A percentile compares a stretch with the other conserved stretches of the same genome.
Evolutionary conservation across 2,888 invertebrate genomes (phyloP).

Genomic region (Calliopum simillimum): DNA sequence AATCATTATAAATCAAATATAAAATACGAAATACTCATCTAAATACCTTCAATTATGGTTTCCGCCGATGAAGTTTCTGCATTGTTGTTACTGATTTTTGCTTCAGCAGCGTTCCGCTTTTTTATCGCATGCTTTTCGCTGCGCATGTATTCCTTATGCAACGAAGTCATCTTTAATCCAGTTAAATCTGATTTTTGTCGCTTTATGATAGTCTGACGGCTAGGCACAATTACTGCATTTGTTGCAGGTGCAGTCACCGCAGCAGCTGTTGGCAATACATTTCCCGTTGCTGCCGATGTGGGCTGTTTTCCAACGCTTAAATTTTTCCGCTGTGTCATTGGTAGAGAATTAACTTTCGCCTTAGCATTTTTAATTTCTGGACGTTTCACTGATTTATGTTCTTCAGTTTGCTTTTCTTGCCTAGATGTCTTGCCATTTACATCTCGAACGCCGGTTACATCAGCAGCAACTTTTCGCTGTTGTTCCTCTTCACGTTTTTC

Average conservation of each 20-base stretch:
- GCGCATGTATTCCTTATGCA: constrained; percentile 66
- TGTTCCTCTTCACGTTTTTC: constrained; percentile 64
- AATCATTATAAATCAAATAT: background rate
- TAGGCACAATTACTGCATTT: constrained; percentile 32
- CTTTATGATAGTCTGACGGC: constrained; percentile 59
- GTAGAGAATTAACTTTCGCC: constrained; percentile 64
- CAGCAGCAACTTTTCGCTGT: constrained; percentile 27
- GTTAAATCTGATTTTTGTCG: constrained; percentile 75
- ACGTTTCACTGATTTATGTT: constrained; percentile 42
- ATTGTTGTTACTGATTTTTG: constrained; percentile 34
- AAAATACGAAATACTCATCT: background rate
- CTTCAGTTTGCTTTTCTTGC: background rate
- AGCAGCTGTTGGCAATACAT: background rate
- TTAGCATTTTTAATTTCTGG: constrained; percentile 65
- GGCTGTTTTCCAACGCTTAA: constrained; percentile 33
- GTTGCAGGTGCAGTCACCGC: constrained; percentile 10
- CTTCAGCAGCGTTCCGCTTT: constrained; percentile 34
- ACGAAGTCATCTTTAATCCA: constrained; percentile 69
- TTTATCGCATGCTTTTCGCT: constrained; percentile 62
- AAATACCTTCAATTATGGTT: constrained; percentile 51
- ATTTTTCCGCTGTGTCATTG: constrained; percentile 48
- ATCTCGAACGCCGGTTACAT: constrained; percentile 14
- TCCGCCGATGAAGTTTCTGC: constrained; percentile 48
- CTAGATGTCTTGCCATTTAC: constrained; percentile 7
- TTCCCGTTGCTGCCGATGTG: background rate